phyloP scores from a whole-genome alignment of 2,113 vertebrate genomes.

The Pachyramphus minor region DNA sequence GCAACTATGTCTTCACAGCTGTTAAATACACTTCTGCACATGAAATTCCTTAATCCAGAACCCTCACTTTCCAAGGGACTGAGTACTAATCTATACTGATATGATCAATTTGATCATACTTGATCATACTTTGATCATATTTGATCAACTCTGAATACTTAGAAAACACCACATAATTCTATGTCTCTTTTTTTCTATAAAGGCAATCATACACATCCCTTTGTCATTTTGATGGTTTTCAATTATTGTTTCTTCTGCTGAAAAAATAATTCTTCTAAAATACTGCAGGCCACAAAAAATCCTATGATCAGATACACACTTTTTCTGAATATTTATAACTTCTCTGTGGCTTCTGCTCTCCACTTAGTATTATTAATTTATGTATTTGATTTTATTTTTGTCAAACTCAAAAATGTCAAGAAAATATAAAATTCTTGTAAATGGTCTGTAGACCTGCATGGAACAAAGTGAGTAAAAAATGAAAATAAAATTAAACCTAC shows the following conservation, averaged over 20 bases:
- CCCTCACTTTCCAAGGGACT: not conserved
- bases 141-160: not conserved
- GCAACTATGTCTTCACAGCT: not conserved
- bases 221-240: not conserved
- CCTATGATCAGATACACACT: not conserved
- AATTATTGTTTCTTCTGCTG: not conserved
- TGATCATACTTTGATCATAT: too few species aligned
- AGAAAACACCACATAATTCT: not conserved
- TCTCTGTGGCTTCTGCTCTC: not conserved
- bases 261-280: not conserved
- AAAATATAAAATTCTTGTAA: not conserved
- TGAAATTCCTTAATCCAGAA: not conserved
- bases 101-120: rapidly evolving
- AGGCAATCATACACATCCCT: not conserved
- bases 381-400: not conserved
- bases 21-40: not conserved
- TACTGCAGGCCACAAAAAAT: not conserved
- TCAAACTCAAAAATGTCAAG: not conserved
- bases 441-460: not conserved
- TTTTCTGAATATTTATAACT: not conserved
- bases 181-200: not conserved
- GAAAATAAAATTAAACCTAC: not conserved
- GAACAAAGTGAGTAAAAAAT: not conserved
- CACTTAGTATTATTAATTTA: not conserved
- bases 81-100: not conserved